Evolutionary conservation across 2,113 vertebrate genomes (phyloP).

Genomic region (Chaetorhynchus papuensis): DNA sequence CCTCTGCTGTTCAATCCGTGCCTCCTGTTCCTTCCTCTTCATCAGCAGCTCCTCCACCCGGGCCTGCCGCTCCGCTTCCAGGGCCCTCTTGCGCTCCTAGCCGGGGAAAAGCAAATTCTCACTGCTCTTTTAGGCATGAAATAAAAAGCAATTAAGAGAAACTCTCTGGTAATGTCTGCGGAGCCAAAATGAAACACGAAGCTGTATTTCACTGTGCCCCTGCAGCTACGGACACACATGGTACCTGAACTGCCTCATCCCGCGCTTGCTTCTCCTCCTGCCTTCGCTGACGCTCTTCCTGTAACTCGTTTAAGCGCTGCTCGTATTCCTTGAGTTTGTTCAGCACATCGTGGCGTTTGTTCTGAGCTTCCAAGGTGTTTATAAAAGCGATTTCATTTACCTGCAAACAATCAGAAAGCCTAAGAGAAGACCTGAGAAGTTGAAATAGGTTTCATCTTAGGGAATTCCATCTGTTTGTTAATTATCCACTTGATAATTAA

Average conservation of each 20-base stretch:
- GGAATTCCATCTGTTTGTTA: not conserved
- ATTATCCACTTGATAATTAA: not conserved
- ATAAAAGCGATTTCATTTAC: slow-evolving; percentile 99
- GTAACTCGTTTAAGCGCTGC: slow-evolving; percentile 92
- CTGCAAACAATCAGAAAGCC: slow-evolving; percentile 59
- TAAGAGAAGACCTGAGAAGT: not conserved
- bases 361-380: slow-evolving; percentile 98
- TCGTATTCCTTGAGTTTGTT: slow-evolving; percentile 97
- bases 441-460: not conserved
- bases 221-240: not conserved
- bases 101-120: not conserved
- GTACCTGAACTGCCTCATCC: slow-evolving; percentile 97
- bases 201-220: accelerated
- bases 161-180: not conserved
- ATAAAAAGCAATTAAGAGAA: not conserved
- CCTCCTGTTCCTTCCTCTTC: slow-evolving; percentile 91
- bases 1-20: slow-evolving; percentile 92
- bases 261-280: slow-evolving; percentile 98
- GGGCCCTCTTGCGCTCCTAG: slow-evolving; percentile 90
- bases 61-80: slow-evolving; percentile 95
- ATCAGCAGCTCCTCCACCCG: slow-evolving; percentile 91
- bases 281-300: slow-evolving; percentile 92
- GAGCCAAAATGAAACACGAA: not conserved
- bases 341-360: slow-evolving; percentile 94
- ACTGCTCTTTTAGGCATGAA: not conserved